Percentiles rank a stretch among this genome's conserved stretches.
Evolutionary conservation across 2,888 invertebrate genomes (phyloP).

Genomic region (Eristalis pertinax): DNA sequence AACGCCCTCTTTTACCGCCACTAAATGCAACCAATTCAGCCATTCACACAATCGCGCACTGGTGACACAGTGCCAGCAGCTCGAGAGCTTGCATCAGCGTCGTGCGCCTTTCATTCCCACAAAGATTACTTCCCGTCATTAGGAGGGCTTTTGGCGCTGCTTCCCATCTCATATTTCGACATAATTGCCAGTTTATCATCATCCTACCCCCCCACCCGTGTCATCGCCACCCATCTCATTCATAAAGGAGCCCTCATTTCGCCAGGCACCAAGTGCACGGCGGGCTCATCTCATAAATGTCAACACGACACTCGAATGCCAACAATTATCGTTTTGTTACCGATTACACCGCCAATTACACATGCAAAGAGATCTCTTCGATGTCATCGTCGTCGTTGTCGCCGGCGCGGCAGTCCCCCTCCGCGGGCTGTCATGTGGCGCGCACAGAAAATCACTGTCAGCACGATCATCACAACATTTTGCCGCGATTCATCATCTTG

Average conservation of each 20-base stretch:
- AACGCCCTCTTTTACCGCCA: neutral
- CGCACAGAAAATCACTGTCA: conserved; percentile 63
- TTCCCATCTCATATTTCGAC: neutral
- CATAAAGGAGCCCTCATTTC: conserved; percentile 36
- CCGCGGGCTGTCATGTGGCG: conserved; percentile 37
- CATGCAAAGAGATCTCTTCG: conserved; percentile 65
- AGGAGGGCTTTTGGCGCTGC: neutral
- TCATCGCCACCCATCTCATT: conserved; percentile 24
- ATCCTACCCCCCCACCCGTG: neutral
- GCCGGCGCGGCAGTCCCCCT: conserved; percentile 19
- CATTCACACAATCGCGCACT: neutral
- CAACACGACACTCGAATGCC: conserved; percentile 55
- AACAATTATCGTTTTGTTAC: conserved; percentile 69
- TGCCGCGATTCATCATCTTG: conserved; percentile 63
- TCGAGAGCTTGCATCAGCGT: no score
- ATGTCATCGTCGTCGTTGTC: conserved; percentile 7
- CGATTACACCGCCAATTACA: conserved; percentile 70
- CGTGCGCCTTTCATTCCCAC: neutral
- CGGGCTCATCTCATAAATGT: conserved; percentile 60
- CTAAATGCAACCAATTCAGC: neutral
- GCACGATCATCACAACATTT: conserved; percentile 50
- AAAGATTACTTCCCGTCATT: conserved; percentile 5
- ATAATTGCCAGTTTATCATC: neutral
- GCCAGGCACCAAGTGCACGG: neutral
- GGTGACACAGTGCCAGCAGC: neutral